Conservation (phyloP, 2,797 vertebrate species). For the Pristis pectinata region DNA sequence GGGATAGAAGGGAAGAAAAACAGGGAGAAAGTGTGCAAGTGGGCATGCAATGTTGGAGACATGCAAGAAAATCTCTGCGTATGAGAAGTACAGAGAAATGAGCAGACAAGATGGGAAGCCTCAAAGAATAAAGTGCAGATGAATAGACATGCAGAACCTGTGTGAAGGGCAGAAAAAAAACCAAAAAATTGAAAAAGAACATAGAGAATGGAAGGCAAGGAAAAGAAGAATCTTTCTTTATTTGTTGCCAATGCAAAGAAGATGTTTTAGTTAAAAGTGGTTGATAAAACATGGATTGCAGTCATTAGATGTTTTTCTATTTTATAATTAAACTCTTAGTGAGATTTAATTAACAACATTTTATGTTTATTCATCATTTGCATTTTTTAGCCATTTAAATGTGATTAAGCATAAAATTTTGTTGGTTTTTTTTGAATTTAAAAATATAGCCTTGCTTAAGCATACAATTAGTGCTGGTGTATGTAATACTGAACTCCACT, state of each 20-base stretch:
- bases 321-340: conserved; percentile 21
- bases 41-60: not conserved
- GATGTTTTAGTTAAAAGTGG: conserved; percentile 12
- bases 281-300: conserved; percentile 2
- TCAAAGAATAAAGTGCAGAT: not conserved
- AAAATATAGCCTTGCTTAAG: not conserved
- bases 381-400: conserved; percentile 25
- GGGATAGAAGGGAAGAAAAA: not conserved
- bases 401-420: conserved; percentile 1
- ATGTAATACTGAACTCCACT: not conserved
- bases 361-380: conserved; percentile 29
- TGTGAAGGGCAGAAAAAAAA: not conserved
- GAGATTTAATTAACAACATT: not conserved
- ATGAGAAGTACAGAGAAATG: not conserved
- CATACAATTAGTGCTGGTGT: not conserved
- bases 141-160: not conserved
- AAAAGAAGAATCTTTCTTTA: not conserved
- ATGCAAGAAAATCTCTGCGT: not conserved
- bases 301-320: not conserved
- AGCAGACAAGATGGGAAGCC: not conserved
- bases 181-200: not conserved
- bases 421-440: not conserved
- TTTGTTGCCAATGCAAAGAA: not conserved
- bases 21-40: not conserved
- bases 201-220: not conserved